Conservation (phyloP, 2,888 invertebrate species). For the Drosophila paracracens region DNA sequence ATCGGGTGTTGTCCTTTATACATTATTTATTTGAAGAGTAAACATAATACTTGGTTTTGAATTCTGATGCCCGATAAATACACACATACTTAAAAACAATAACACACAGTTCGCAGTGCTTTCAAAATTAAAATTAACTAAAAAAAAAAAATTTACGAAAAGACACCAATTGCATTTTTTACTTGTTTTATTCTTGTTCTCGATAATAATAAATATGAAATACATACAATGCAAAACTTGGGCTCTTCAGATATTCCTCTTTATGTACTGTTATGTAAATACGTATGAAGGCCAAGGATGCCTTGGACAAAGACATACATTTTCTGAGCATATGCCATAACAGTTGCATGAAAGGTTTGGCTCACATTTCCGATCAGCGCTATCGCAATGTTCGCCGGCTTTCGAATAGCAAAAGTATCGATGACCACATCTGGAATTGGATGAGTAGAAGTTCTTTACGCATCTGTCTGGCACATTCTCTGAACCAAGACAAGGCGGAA, state of each 20-base stretch:
- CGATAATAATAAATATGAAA: slow-evolving; percentile 59
- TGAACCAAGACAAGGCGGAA: slow-evolving; percentile 10
- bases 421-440: slow-evolving; percentile 4
- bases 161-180: slow-evolving; percentile 41
- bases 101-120: slow-evolving; percentile 43
- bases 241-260: neutral
- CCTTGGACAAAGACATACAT: neutral
- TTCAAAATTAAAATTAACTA: slow-evolving; percentile 35
- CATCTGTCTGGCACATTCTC: neutral
- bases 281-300: neutral
- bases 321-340: neutral
- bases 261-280: neutral
- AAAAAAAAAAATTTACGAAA: slow-evolving; percentile 2
- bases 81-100: slow-evolving; percentile 17
- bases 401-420: slow-evolving; percentile 7
- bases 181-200: slow-evolving; percentile 49
- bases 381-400: neutral
- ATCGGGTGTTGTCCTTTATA: slow-evolving; percentile 36
- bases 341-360: neutral
- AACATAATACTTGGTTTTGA: slow-evolving; percentile 14
- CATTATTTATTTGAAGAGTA: slow-evolving; percentile 66
- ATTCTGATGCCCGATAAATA: slow-evolving; percentile 25
- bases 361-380: neutral
- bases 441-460: neutral
- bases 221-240: slow-evolving; percentile 19